Evolutionary conservation across 2,113 vertebrate genomes (phyloP).

Genomic region (Clupea harengus): DNA sequence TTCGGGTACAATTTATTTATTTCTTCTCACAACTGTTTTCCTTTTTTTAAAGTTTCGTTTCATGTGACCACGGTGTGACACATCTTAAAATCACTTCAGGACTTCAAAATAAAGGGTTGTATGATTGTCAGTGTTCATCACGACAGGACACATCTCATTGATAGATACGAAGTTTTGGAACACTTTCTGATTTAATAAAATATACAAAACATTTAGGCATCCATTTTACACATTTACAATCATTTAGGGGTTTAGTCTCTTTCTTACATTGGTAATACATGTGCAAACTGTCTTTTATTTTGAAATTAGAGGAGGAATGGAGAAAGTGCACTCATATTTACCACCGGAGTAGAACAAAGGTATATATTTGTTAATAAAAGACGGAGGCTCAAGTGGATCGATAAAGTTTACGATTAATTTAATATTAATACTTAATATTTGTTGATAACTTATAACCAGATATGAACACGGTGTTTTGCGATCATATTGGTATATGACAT

Average conservation of each 20-base stretch:
- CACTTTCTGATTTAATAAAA: neutral
- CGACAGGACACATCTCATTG: neutral
- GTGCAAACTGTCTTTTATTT: neutral
- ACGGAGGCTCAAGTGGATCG: neutral
- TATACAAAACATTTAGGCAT: neutral
- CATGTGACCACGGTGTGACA: conserved; percentile 58
- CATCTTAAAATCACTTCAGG: neutral
- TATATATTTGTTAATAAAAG: neutral
- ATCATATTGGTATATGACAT: neutral
- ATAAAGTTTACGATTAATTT: neutral
- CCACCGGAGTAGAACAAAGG: conserved; percentile 11
- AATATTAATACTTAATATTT: neutral
- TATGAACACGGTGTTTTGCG: neutral
- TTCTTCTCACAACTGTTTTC: neutral
- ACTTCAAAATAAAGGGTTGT: neutral
- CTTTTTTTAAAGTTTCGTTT: conserved; percentile 22
- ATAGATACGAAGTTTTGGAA: neutral
- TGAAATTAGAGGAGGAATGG: neutral
- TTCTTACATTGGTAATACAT: no score
- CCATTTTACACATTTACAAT: neutral
- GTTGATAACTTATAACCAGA: neutral
- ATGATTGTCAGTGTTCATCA: neutral
- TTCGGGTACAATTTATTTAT: neutral
- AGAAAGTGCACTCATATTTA: conserved; percentile 15
- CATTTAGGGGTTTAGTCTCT: neutral